Conservation (phyloP, 2,888 invertebrate species). For the Macrostomum cliftonense region DNA sequence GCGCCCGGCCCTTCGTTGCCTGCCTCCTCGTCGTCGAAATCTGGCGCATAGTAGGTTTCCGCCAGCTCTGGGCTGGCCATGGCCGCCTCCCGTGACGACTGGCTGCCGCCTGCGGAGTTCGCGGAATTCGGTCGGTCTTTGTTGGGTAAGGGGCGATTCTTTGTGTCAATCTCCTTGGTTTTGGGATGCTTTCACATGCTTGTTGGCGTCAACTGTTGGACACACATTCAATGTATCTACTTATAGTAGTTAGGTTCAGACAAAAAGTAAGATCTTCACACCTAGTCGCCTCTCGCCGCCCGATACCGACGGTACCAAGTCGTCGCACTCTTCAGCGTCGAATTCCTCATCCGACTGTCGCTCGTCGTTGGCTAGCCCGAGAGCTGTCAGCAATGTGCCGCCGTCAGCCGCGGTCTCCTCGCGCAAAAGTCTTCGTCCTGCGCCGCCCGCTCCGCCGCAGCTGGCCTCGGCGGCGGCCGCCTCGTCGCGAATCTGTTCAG, state of each 20-base stretch:
- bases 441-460: conserved; percentile 15
- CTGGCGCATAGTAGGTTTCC: too few species aligned
- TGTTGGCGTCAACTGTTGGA: too few species aligned
- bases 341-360: background rate
- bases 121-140: conserved; percentile 24
- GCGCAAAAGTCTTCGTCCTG: conserved; percentile 18
- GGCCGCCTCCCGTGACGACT: too few species aligned
- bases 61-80: too few species aligned
- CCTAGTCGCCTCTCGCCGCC: background rate
- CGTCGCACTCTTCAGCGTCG: background rate
- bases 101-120: too few species aligned
- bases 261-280: background rate
- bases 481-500: conserved; percentile 8
- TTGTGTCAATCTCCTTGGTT: too few species aligned
- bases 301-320: background rate
- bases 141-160: too few species aligned
- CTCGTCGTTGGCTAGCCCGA: background rate
- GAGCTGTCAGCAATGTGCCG: background rate
- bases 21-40: too few species aligned
- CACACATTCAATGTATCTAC: conserved; percentile 34
- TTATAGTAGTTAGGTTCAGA: background rate
- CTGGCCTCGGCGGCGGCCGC: too few species aligned
- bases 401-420: background rate
- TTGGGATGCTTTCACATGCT: too few species aligned
- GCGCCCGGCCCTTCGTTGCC: too few species aligned